Percentiles rank a stretch among this genome's conserved stretches.
phyloP scores from a whole-genome alignment of 2,797 vertebrate genomes.

The Garrulus glandarius region DNA sequence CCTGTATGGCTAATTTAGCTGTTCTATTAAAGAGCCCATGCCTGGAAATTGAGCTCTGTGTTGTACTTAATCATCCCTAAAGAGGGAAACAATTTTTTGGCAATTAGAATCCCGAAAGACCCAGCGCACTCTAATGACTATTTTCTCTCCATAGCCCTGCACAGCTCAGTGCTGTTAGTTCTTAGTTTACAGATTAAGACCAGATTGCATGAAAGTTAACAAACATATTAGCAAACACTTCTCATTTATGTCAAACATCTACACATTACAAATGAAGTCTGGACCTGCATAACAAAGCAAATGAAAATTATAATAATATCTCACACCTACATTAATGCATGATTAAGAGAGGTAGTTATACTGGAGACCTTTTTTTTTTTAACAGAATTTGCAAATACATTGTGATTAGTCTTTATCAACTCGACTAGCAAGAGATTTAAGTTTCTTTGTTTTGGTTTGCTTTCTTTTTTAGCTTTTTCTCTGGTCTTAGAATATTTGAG shows the following conservation, averaged over 20 bases:
- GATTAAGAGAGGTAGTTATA: not conserved
- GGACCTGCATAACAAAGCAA: not conserved
- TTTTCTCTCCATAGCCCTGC: not conserved
- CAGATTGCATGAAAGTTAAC: not conserved
- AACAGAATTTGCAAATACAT: not conserved
- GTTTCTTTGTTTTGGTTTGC: not conserved
- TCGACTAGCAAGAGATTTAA: not conserved
- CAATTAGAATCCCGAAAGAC: not conserved
- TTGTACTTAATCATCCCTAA: constrained; percentile 15
- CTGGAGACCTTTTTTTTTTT: not conserved
- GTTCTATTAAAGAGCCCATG: not conserved
- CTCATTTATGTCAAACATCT: not conserved
- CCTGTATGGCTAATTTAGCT: not conserved
- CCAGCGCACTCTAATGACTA: not conserved
- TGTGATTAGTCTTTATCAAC: not conserved
- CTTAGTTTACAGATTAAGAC: not conserved
- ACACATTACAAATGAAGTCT: not conserved
- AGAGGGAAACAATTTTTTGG: not conserved
- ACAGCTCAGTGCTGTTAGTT: not conserved
- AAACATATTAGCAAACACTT: not conserved
- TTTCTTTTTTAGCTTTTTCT: not conserved
- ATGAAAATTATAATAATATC: not conserved
- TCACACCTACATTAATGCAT: not conserved
- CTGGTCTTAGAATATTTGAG: not conserved
- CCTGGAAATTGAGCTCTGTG: constrained; percentile 9